Base-by-base conservation (phyloP, 2,113 vertebrate genomes). In the Xyrauchen texanus region DNA sequence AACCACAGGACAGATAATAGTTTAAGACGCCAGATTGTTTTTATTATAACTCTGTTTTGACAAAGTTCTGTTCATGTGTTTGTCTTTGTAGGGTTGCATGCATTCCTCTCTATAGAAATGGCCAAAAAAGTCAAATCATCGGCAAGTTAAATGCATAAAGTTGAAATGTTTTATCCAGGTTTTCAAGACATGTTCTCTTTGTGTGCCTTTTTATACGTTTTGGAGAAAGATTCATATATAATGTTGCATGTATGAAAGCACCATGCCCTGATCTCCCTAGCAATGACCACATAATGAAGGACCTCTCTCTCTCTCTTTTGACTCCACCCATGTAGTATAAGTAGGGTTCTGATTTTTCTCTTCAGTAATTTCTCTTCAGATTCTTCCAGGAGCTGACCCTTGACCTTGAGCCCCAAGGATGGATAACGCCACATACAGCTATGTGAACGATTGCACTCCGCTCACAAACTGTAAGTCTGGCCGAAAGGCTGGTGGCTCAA, bases 391-490 rank as follows among this genome's bases (percentile, higher is more conserved):
- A 69, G 52, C 21, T 58, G 34, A 62, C 72, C 45, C 10, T n/a
- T 73, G 70, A 73, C 44, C 70, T 73, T 34, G 21, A 34, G 21
- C 21, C 21, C 70, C 10, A 15, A 69, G 70, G 68, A 93, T 94
- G 92, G 92, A 94, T 83, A 93, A 93, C 88, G 89, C 92, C 82
- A 92, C 92, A 0, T 94, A 94, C 90, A 91, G 90, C 87, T 93
- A 92, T 83, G 91, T 91, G 3, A 90, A 92, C 0, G 96, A 96
- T 66, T 92, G 92, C 86, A 90, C 90, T 79, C 92, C 93, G 0
- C 82, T 90, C 3, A 81, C 85, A 1, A 77, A 91, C 81, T 91
- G 88, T 52, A 95, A 95, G 86, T 91, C 93, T 0, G 91, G 88
- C 4, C 90, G 91, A 3, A 93, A 92, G 62, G 89, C 90, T 0